Conservation (phyloP, 2,797 vertebrate species). For the Enteromius treurensis region DNA sequence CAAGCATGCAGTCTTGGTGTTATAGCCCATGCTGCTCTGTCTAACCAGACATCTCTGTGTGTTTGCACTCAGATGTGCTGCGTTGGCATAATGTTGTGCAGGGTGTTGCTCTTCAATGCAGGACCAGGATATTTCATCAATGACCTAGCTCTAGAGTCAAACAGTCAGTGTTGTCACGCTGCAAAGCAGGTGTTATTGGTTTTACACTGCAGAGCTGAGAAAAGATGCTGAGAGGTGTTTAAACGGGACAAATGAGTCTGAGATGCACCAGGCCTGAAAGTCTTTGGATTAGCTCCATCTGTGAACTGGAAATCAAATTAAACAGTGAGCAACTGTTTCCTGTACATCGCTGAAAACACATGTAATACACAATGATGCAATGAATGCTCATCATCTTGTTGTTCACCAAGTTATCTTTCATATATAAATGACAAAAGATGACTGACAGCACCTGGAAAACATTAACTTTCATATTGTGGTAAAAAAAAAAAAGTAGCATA, state of each 20-base stretch:
- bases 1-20: no score
- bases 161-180: not conserved
- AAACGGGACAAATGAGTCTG: not conserved
- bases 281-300: not conserved
- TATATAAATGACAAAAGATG: no score
- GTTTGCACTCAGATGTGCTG: not conserved
- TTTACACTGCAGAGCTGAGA: not conserved
- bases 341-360: not conserved
- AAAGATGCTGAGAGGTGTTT: not conserved
- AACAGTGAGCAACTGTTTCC: not conserved
- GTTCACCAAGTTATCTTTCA: not conserved
- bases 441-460: not conserved
- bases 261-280: not conserved
- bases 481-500: not conserved
- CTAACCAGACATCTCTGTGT: not conserved
- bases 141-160: not conserved
- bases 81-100: slow-evolving; percentile 1
- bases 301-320: not conserved
- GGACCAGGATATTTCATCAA: not conserved
- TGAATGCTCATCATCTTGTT: not conserved
- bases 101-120: not conserved
- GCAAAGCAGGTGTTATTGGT: not conserved
- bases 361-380: not conserved
- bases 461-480: not conserved
- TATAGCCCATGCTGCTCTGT: no score